Conservation (phyloP, 2,888 invertebrate species). For the Pilophorus perplexus region DNA sequence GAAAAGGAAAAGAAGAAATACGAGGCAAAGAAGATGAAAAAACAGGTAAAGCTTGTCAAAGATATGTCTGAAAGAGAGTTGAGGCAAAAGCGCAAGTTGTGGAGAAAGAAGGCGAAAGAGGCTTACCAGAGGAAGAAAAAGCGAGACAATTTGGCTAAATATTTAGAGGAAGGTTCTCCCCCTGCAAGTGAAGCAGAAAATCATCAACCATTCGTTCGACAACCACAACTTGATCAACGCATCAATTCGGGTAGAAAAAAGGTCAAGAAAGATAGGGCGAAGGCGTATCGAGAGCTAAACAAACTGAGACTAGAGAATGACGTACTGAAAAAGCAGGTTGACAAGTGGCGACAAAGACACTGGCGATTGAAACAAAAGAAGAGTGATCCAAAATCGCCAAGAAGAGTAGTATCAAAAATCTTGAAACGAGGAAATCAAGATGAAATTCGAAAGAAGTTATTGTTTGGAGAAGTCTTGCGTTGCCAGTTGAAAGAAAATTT, state of each 20-base stretch:
- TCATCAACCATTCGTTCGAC: not conserved
- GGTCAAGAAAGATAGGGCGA: too few species aligned
- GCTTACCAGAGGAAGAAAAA: slow-evolving; percentile 1
- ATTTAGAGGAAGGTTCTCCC: not conserved
- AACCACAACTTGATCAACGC: too few species aligned
- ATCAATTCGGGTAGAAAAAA: too few species aligned
- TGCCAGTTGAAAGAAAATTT: slow-evolving; percentile 26
- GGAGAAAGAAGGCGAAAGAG: slow-evolving; percentile 27
- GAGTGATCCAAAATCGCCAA: too few species aligned
- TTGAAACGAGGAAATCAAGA: not conserved
- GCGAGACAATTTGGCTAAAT: not conserved
- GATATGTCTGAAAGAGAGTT: slow-evolving; percentile 33
- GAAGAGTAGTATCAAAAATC: too few species aligned
- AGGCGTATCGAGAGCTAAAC: too few species aligned
- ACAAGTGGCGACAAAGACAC: too few species aligned
- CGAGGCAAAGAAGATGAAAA: not conserved
- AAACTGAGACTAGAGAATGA: too few species aligned
- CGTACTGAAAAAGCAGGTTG: too few species aligned
- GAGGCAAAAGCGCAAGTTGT: slow-evolving; percentile 25
- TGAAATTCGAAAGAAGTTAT: slow-evolving; percentile 27
- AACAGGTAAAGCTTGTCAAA: slow-evolving; percentile 33
- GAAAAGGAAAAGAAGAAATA: slow-evolving; percentile 30
- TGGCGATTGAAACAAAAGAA: too few species aligned
- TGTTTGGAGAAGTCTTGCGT: slow-evolving; percentile 38
- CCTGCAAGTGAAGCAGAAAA: not conserved